Evolutionary conservation across 2,113 vertebrate species (phyloP), one percentile per base, ranked within the genome.

Genomic region (Trochalopteron elliotii): DNA sequence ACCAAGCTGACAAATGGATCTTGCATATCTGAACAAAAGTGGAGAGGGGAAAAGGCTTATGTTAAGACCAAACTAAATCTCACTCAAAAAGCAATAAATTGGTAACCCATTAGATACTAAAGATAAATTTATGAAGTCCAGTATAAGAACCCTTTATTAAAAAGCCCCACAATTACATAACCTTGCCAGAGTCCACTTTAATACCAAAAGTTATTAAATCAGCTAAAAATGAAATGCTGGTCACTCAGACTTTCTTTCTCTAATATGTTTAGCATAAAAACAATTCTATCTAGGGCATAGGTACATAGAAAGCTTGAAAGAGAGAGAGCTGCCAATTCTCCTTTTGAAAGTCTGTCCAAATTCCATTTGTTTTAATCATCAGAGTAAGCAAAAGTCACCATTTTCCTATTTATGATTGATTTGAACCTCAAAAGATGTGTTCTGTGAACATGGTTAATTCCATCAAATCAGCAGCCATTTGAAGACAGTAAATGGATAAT

Each of bases 231-330:
- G 3, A 74, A 68, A 60, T 22, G 7, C 24, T 63, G 10, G 15
- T 70, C 33, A 39, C 11, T 7, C 45, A 49, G 31, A 5, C 1
- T 63, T 71, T 47, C 14, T 52, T 87, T 79, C 11, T 44, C 11
- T 44, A 27, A 12, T 18, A 35, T 0, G 0, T 5, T 56, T 33
- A 35, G 4, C 19, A 27, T 16, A 65, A 65, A 70, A 61, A 5
- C 13, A 57, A 39, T 75, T 56, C 10, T 56, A 13, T 31, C 8
- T 72, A 28, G 12, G 61, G 14, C 10, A 64, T 7, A 40, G 12
- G 8, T 21, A 67, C 7, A 15, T 2, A 49, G 12, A 79, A 90
- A 85, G 1, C 9, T 85, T 33, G 45, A 64, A 59, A 78, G 16
- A 63, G 31, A 68, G 6, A 49, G 2, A 64, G 19, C 44, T 25